Evolutionary conservation across 1,140 invertebrate genomes (phyloP).

Genomic region (Melitaea cinxia): DNA sequence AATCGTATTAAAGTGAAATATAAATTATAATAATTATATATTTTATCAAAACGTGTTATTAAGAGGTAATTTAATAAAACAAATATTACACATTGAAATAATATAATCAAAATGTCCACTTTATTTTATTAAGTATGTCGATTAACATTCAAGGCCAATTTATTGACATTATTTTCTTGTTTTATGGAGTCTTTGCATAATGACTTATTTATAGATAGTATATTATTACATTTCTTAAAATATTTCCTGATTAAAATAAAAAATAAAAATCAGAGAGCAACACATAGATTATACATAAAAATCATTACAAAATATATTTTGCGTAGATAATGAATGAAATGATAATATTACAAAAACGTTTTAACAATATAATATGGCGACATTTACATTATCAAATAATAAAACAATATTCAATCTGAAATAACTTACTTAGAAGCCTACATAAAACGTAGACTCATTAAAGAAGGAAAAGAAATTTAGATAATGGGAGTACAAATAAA

Average conservation of each 20-base stretch:
- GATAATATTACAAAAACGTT: slow-evolving; percentile 10
- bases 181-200: background rate
- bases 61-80: slow-evolving; percentile 10
- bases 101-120: slow-evolving; percentile 7
- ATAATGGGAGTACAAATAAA: slow-evolving; percentile 38
- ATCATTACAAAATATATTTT: background rate
- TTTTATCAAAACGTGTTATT: slow-evolving; percentile 4
- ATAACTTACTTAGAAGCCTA: slow-evolving; percentile 74
- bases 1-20: slow-evolving; percentile 4
- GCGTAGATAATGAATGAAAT: slow-evolving; percentile 3
- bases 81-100: slow-evolving; percentile 8
- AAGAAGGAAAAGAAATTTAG: slow-evolving; percentile 30
- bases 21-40: slow-evolving; percentile 10
- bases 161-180: background rate
- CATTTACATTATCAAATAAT: slow-evolving; percentile 46
- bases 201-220: background rate
- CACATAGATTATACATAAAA: slow-evolving; percentile 1
- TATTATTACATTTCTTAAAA: background rate
- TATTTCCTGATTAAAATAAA: background rate
- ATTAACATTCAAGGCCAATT: background rate
- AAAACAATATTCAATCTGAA: slow-evolving; percentile 57
- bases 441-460: slow-evolving; percentile 76
- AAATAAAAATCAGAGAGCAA: slow-evolving; percentile 26
- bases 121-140: slow-evolving; percentile 11
- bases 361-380: slow-evolving; percentile 38